These are phyloP conservation scores for Redunca redunca DNA, from an alignment of 2,113 vertebrate genomes.

Conservation along the genomic window DNA sequence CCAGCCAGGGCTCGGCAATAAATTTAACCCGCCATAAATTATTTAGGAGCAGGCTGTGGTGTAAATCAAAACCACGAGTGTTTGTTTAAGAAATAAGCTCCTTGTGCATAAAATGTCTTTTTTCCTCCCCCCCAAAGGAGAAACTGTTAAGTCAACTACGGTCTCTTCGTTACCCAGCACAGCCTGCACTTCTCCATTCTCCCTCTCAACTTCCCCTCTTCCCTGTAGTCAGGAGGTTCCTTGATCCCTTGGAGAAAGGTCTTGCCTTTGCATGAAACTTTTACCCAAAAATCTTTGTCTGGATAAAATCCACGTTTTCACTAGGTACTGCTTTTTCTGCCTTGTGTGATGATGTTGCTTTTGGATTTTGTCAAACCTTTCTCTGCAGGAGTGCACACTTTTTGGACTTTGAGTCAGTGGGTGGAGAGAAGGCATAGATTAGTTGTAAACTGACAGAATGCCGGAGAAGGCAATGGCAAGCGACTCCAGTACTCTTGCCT, in stretches of 20 bases:
- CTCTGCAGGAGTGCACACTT: neutral
- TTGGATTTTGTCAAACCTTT: constrained; percentile 39
- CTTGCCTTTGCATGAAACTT: neutral
- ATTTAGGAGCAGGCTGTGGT: constrained; percentile 91
- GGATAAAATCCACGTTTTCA: neutral
- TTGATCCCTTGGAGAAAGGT: constrained; percentile 14
- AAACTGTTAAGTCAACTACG: constrained; percentile 63
- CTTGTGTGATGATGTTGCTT: neutral
- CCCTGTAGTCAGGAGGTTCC: neutral
- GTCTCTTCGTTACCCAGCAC: neutral
- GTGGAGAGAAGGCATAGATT: neutral
- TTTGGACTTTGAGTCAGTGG: neutral
- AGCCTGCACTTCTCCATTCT: neutral
- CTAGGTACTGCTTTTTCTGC: neutral
- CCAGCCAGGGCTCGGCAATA: constrained; percentile 89
- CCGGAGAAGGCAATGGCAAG: too few relatives aligned
- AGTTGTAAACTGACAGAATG: neutral
- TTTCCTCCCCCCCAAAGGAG: neutral
- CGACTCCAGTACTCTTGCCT: too few relatives aligned
- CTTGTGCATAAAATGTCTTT: constrained; percentile 83
- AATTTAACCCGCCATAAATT: constrained; percentile 95
- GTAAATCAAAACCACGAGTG: constrained; percentile 90
- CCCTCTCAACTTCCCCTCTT: neutral
- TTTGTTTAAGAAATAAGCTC: constrained; percentile 90
- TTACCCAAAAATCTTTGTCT: constrained; percentile 16